A percentile compares a stretch with the other conserved stretches of the same genome.
These are phyloP conservation scores for Heliconius congener DNA, from an alignment of 1,140 invertebrate genomes.

Conservation along the genomic window DNA sequence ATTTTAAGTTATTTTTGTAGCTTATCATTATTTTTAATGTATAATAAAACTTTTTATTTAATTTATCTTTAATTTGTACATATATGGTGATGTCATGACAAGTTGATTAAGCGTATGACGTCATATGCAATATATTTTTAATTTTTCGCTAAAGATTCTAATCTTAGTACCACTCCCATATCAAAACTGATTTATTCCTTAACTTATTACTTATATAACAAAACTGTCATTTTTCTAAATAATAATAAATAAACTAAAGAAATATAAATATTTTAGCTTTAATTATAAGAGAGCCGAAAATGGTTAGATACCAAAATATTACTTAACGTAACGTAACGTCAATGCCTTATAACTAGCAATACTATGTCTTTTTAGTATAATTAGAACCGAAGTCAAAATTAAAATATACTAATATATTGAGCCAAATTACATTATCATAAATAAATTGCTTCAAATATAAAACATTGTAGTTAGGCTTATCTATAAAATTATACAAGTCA, in stretches of 20 bases:
- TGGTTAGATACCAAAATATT: slow-evolving; percentile 3
- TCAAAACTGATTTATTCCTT: neutral
- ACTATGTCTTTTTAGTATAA: neutral
- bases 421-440: too few species aligned
- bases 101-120: slow-evolving; percentile 40
- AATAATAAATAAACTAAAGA: neutral
- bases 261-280: neutral
- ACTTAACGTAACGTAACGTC: neutral
- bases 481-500: too few species aligned
- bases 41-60: slow-evolving; percentile 2
- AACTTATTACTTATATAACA: neutral
- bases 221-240: neutral
- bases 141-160: slow-evolving; percentile 7
- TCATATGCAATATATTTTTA: slow-evolving; percentile 27
- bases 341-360: neutral
- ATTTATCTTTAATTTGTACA: neutral
- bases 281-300: neutral
- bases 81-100: slow-evolving; percentile 42
- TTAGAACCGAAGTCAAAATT: neutral
- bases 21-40: neutral
- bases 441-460: too few species aligned
- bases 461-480: too few species aligned
- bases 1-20: slow-evolving; percentile 1
- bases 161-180: neutral
- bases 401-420: too few species aligned